These are phyloP conservation scores for Ptilorrhoa leucosticta DNA, from an alignment of 2,113 vertebrate genomes.

Conservation along the genomic window DNA sequence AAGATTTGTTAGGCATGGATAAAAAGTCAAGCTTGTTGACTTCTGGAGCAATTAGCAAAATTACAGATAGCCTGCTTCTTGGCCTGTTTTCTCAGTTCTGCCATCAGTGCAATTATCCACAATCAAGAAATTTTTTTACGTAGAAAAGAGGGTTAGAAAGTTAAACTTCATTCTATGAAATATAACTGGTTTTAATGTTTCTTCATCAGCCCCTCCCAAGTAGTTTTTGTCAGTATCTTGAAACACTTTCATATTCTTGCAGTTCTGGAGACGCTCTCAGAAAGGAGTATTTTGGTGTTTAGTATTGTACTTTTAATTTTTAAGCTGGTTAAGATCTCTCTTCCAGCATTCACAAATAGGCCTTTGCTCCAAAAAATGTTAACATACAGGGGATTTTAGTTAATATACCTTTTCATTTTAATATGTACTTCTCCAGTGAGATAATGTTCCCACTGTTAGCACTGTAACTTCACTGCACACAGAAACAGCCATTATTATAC, in stretches of 20 bases:
- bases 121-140: slow-evolving; percentile 17
- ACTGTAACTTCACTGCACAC: slow-evolving; percentile 32
- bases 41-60: slow-evolving; percentile 58
- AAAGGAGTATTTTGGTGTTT: background rate
- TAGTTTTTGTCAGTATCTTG: background rate
- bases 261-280: background rate
- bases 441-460: background rate
- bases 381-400: background rate
- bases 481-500: slow-evolving; percentile 30
- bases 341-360: background rate
- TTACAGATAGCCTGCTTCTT: slow-evolving; percentile 40
- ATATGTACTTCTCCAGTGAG: background rate
- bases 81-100: slow-evolving; percentile 45
- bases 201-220: background rate
- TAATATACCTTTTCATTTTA: background rate
- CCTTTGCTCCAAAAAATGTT: background rate
- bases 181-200: slow-evolving; percentile 40
- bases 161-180: slow-evolving; percentile 17
- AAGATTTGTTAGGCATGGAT: slow-evolving; percentile 49
- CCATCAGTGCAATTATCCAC: slow-evolving; percentile 46
- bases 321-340: background rate
- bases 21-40: slow-evolving; percentile 51
- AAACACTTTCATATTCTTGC: background rate
- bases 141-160: slow-evolving; percentile 13
- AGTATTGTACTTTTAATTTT: background rate